These are phyloP conservation scores for Agapetus fuscipes DNA, from an alignment of 2,888 invertebrate genomes.

Conservation along the genomic window DNA sequence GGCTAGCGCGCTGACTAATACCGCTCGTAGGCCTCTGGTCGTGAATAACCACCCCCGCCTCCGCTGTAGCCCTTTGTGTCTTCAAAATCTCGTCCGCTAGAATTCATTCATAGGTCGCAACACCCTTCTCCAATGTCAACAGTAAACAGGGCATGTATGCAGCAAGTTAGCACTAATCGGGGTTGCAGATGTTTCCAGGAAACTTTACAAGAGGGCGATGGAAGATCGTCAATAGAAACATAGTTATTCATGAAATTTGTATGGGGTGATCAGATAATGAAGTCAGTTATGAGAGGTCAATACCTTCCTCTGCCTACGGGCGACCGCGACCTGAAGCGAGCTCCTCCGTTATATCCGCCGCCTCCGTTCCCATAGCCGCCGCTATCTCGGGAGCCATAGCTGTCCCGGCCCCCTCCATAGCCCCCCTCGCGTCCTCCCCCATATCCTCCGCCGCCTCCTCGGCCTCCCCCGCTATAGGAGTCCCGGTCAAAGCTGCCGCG, in stretches of 20 bases:
- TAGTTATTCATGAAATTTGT: too few species aligned
- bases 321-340: conserved; percentile 43
- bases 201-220: too few species aligned
- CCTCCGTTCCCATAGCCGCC: conserved; percentile 32
- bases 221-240: too few species aligned
- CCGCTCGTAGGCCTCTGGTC: conserved; percentile 15
- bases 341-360: conserved; percentile 44
- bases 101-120: conserved; percentile 16
- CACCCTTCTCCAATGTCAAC: conserved; percentile 3
- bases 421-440: conserved; percentile 36
- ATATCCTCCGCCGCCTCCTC: conserved; percentile 42
- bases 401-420: conserved; percentile 28
- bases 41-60: conserved; percentile 18
- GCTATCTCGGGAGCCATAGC: conserved; percentile 31
- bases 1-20: conserved; percentile 9
- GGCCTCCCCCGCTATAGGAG: conserved; percentile 37
- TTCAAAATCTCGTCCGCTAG: conserved; percentile 19
- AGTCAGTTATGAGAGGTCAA: conserved; percentile 21
- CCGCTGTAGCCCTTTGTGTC: conserved; percentile 15
- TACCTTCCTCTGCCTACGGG: conserved; percentile 45
- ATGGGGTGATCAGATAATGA: too few species aligned
- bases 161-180: background rate
- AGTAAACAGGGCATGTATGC: background rate
- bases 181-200: background rate
- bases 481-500: conserved; percentile 33